Conservation (phyloP, 2,888 invertebrate genomes). For the Oligia latruncula region DNA sequence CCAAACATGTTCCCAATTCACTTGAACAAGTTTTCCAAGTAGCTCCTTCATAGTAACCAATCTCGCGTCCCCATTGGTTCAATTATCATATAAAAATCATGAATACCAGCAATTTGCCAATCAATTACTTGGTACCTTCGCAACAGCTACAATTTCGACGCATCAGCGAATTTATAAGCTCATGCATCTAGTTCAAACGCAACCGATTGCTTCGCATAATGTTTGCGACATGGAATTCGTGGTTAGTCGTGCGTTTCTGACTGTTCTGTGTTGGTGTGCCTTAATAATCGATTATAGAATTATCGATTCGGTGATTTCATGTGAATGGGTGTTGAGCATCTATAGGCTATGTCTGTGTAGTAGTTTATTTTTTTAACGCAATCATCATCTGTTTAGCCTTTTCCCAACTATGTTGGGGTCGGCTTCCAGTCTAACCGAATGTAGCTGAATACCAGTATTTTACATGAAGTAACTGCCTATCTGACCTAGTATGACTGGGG, state of each 20-base stretch:
- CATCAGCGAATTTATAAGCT: conserved; percentile 72
- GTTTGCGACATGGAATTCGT: conserved; percentile 69
- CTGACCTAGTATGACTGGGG: too few relatives aligned
- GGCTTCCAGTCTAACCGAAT: background rate
- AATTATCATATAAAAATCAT: conserved; percentile 48
- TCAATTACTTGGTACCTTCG: conserved; percentile 58
- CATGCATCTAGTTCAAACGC: conserved; percentile 72
- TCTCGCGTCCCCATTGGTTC: conserved; percentile 40
- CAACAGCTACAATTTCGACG: conserved; percentile 70
- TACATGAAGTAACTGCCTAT: too few relatives aligned
- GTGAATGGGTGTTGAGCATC: conserved; percentile 16
- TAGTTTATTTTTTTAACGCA: conserved; percentile 9
- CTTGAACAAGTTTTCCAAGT: background rate
- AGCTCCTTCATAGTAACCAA: conserved; percentile 24
- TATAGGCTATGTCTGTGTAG: background rate
- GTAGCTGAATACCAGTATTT: background rate
- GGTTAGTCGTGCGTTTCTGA: conserved; percentile 68
- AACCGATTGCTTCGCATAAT: conserved; percentile 68
- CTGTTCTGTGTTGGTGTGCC: conserved; percentile 60
- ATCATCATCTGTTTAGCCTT: background rate
- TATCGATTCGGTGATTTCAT: conserved; percentile 42
- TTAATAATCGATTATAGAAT: conserved; percentile 52
- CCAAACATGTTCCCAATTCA: background rate
- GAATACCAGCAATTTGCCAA: conserved; percentile 62
- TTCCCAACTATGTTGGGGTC: background rate